Evolutionary conservation across 2,888 invertebrate species (phyloP).

Genomic region (Metallyticus violacea): DNA sequence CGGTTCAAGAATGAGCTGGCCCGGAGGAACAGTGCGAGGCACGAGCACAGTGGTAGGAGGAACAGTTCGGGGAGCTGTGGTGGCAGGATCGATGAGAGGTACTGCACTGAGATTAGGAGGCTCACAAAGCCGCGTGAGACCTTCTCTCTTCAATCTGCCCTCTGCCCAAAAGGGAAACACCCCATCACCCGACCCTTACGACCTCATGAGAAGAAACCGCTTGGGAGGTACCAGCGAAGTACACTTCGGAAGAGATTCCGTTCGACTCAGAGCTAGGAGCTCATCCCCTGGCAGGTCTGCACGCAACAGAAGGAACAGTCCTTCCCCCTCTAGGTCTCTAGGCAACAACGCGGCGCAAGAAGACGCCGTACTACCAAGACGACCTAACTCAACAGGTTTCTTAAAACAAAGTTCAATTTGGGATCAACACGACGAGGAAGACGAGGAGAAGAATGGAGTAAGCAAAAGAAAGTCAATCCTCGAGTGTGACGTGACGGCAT

Average conservation of each 20-base stretch:
- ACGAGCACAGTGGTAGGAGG: conserved; percentile 22
- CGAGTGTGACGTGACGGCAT: conserved; percentile 81
- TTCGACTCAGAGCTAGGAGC: conserved; percentile 43
- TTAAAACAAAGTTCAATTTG: conserved; percentile 46
- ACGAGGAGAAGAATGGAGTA: conserved; percentile 36
- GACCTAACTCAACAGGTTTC: conserved; percentile 49
- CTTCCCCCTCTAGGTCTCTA: conserved; percentile 7
- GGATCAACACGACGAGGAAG: conserved; percentile 42
- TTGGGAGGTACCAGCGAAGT: conserved; percentile 42
- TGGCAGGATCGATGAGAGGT: conserved; percentile 34
- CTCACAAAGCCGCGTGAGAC: conserved; percentile 39
- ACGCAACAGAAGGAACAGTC: conserved; percentile 3
- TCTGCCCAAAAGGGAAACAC: conserved; percentile 37
- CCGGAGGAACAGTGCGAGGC: conserved; percentile 37
- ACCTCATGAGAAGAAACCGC: conserved; percentile 75
- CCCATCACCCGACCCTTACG: conserved; percentile 68
- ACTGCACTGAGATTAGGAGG: conserved; percentile 34
- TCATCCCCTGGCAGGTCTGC: conserved; percentile 42
- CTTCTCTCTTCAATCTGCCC: conserved; percentile 39
- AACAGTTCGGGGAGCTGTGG: conserved; percentile 6
- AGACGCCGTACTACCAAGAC: conserved; percentile 38
- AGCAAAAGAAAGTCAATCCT: conserved; percentile 64
- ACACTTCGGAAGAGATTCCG: background rate
- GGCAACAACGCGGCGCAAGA: conserved; percentile 14
- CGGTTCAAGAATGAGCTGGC: conserved; percentile 70